Base-by-base conservation (phyloP, 2,113 vertebrate genomes). In the Dicaeum eximium region DNA sequence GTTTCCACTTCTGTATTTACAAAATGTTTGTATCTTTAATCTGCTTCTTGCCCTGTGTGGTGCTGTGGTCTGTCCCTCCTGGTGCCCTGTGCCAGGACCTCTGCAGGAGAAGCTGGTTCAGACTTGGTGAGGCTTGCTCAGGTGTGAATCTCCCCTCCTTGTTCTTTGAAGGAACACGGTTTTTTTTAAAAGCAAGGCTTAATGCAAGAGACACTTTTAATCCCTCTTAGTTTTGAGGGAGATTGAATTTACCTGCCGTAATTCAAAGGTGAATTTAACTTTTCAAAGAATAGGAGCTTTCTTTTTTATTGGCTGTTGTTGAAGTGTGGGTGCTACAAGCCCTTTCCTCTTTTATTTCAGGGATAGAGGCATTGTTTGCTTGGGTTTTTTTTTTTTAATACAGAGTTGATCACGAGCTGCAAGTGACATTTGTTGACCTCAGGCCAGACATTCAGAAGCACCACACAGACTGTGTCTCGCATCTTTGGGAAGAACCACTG, bases 391-490 rank as follows among this genome's bases (percentile, higher is more conserved):
- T 42, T 60, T 47, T 71, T 19, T 1, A 50, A 80, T 33, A 48
- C 4, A 8, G 33, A 64, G 20, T 16, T 48, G 81, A 78, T 83
- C 9, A 0, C 2, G 15, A 90, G 31, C 54, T 89, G 27, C 33
- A 50, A 64, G 23, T 64, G 85, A 45, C 58, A 50, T 30, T 80
- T 71, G 33, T 35, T 86, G 81, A 83, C 60, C 74, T 62, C 50
- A 23, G 56, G 38, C 74, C 60, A 58, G 74, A 28, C 17, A 9
- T 51, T 83, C 71, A 94, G 85, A 67, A 88, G 62, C 58, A 42
- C 19, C 6, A 3, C 60, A 19, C 42, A 0, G 1, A 21, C 66
- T 0, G 0, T 12, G 12, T 6, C 44, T 72, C 1, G 0, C 23
- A 38, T 24, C 8, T 7, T 51, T 27, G 53, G n/a, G 88, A 74